Percentiles rank a stretch among this genome's conserved stretches.
Conservation (phyloP, 2,888 invertebrate genomes). For the Eueremaeus valkanovi region DNA sequence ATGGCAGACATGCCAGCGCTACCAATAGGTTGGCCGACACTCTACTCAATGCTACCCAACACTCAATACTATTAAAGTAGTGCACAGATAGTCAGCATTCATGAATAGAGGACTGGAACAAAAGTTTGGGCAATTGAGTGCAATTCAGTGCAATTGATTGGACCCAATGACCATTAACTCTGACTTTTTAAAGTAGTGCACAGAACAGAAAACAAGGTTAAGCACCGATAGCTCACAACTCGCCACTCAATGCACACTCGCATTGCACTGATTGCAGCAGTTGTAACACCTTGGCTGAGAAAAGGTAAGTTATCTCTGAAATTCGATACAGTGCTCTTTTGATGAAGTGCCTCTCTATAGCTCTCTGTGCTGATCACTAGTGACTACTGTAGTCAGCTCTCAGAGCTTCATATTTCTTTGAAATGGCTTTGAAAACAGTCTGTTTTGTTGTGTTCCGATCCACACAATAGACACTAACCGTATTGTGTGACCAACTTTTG, state of each 20-base stretch:
- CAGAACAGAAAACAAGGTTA: neutral
- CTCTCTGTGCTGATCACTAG: no score
- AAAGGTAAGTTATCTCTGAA: conserved; percentile 27
- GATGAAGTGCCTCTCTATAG: conserved; percentile 28
- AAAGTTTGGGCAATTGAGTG: neutral
- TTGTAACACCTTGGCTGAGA: conserved; percentile 9
- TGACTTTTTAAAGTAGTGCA: neutral
- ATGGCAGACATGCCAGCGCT: neutral
- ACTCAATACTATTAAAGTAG: no score
- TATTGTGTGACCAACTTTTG: conserved; percentile 33
- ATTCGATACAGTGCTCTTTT: conserved; percentile 24
- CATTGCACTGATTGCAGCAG: neutral
- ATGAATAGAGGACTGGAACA: no score
- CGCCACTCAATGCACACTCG: neutral
- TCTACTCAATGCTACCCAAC: no score
- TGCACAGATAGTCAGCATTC: no score
- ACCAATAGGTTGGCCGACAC: neutral
- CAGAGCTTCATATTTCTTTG: conserved; percentile 26
- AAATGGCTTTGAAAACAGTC: conserved; percentile 16
- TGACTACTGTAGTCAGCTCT: neutral
- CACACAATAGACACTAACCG: conserved; percentile 1
- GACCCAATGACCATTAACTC: conserved; percentile 20
- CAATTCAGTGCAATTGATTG: neutral
- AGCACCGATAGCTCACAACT: conserved; percentile 5
- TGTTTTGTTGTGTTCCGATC: neutral